Conservation (phyloP, 2,888 invertebrate genomes). For the Chesias legatella region DNA sequence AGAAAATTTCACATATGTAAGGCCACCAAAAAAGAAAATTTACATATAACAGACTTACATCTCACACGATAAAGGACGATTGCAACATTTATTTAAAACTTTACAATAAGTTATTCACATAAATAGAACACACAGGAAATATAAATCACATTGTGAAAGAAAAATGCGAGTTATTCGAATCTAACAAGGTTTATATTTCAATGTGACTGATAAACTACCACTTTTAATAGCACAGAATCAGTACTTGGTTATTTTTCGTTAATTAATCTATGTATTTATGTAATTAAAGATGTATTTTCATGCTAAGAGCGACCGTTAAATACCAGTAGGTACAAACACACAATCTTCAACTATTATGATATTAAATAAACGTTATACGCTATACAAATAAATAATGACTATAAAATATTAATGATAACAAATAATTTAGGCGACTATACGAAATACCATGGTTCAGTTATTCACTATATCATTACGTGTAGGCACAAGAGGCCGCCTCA, state of each 20-base stretch:
- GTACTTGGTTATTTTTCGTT: background rate
- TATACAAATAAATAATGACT: conserved; percentile 42
- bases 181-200: too few species aligned
- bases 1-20: conserved; percentile 40
- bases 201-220: conserved; percentile 2
- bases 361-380: conserved; percentile 49
- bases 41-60: conserved; percentile 23
- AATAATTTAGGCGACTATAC: conserved; percentile 32
- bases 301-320: conserved; percentile 4
- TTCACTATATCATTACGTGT: conserved; percentile 5
- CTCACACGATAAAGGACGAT: conserved; percentile 12
- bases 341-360: conserved; percentile 21
- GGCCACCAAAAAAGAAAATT: conserved; percentile 42
- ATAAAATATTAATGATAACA: conserved; percentile 27
- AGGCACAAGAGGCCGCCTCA: background rate
- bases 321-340: conserved; percentile 13
- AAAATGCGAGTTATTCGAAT: too few species aligned
- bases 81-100: too few species aligned
- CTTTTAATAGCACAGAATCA: too few species aligned
- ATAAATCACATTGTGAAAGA: background rate
- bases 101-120: too few species aligned
- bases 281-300: conserved; percentile 13
- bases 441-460: conserved; percentile 26
- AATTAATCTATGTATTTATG: background rate
- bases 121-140: conserved; percentile 1